Evolutionary conservation across 2,888 invertebrate species (phyloP).

Genomic region (Lasioglossum calceatum): DNA sequence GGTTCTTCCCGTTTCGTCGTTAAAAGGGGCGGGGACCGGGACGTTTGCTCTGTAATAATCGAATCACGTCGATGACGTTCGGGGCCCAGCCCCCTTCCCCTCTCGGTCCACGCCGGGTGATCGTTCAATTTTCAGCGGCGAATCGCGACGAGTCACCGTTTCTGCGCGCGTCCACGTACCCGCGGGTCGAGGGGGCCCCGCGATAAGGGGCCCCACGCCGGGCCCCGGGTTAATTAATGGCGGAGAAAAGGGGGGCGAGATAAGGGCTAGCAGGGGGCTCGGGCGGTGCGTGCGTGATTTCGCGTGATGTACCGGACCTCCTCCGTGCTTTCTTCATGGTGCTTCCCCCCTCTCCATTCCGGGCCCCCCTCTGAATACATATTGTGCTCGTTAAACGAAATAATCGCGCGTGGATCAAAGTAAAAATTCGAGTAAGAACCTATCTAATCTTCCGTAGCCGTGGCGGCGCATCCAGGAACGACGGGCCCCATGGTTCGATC

Average conservation of each 20-base stretch:
- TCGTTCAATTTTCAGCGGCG: constrained; percentile 74
- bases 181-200: constrained; percentile 32
- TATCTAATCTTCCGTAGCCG: constrained; percentile 66
- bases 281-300: constrained; percentile 51
- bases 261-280: constrained; percentile 20
- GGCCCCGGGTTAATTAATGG: constrained; percentile 81
- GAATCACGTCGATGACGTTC: constrained; percentile 71
- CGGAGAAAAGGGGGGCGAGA: constrained; percentile 37
- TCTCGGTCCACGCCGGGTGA: constrained; percentile 47
- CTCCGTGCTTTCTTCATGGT: constrained; percentile 39
- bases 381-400: constrained; percentile 72
- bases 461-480: constrained; percentile 22
- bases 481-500: constrained; percentile 49
- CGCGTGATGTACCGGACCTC: constrained; percentile 58
- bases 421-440: constrained; percentile 67
- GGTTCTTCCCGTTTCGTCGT: constrained; percentile 42
- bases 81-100: constrained; percentile 15
- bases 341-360: not conserved
- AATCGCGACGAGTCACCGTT: constrained; percentile 63
- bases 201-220: constrained; percentile 73
- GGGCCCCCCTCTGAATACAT: constrained; percentile 56
- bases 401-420: constrained; percentile 69
- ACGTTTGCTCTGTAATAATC: constrained; percentile 69
- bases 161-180: constrained; percentile 49
- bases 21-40: constrained; percentile 55